These are phyloP conservation scores for Oxyura jamaicensis DNA, from an alignment of 2,113 vertebrate species.

Conservation along the genomic window DNA sequence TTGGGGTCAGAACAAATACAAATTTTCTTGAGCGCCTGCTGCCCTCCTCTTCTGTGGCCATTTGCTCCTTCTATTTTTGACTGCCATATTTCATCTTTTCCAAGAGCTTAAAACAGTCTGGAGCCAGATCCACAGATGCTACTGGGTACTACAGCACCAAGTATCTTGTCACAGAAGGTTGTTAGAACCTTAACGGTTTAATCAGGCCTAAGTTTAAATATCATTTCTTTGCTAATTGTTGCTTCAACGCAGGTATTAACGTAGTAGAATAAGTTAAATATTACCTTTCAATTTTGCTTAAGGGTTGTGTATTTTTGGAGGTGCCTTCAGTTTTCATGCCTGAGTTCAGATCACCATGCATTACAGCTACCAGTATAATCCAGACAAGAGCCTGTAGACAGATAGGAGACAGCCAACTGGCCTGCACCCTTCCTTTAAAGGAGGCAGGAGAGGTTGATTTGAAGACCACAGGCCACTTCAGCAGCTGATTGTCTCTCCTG, in stretches of 20 bases:
- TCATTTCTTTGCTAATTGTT: neutral
- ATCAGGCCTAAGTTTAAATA: neutral
- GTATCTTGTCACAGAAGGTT: neutral
- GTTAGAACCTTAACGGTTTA: neutral
- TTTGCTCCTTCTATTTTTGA: neutral
- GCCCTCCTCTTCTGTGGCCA: neutral
- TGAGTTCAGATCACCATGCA: neutral
- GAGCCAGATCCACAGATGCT: neutral
- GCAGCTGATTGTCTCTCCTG: neutral
- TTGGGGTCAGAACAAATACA: neutral
- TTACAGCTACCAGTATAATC: neutral
- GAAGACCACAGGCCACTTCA: neutral
- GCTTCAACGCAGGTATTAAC: neutral
- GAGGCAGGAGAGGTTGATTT: neutral
- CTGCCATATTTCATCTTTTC: neutral
- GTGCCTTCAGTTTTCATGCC: neutral
- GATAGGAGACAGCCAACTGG: neutral
- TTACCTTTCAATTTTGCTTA: neutral
- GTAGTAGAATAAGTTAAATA: neutral
- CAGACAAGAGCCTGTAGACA: accelerated
- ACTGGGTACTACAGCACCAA: neutral
- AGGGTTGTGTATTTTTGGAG: neutral
- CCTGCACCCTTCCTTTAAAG: neutral
- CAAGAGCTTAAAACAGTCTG: neutral
- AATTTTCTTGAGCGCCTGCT: neutral